A percentile compares a stretch with the other conserved stretches of the same genome.
Conservation (phyloP, 2,113 vertebrate genomes). For the Trachemys scripta region DNA sequence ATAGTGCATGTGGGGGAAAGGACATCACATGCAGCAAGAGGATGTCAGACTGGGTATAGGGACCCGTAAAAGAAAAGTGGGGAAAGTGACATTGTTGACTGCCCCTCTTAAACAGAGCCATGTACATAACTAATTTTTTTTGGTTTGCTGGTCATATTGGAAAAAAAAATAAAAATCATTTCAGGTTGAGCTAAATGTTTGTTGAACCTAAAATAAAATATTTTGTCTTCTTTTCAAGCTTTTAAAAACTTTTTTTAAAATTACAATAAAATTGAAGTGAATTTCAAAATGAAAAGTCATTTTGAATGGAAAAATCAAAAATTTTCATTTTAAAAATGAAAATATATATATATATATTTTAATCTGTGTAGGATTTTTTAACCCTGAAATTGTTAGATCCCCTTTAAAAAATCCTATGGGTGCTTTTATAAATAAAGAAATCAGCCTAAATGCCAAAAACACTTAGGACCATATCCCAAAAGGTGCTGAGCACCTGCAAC, state of each 20-base stretch:
- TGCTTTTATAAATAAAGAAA: not conserved
- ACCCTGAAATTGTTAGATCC: not conserved
- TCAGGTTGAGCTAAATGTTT: not conserved
- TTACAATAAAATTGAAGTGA: not conserved
- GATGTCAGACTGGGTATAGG: not conserved
- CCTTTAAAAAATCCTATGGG: not conserved
- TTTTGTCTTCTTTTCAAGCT: no score
- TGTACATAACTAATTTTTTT: not conserved
- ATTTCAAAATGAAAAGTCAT: not conserved
- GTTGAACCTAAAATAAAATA: not conserved
- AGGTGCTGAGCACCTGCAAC: not conserved
- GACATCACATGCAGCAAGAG: not conserved
- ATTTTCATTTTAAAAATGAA: not conserved
- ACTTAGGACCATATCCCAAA: rapidly evolving
- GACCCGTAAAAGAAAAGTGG: not conserved
- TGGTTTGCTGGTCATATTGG: not conserved
- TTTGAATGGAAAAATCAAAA: not conserved
- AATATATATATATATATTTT: not conserved
- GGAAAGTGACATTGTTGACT: not conserved
- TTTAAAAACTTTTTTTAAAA: not conserved
- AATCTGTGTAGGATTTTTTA: not conserved
- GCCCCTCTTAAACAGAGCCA: not conserved
- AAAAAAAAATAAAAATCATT: not conserved
- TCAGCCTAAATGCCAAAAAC: not conserved
- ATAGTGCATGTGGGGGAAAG: not conserved